Evolutionary conservation across 2,797 vertebrate genomes (phyloP).

Genomic region (Aselliscus stoliczkanus): DNA sequence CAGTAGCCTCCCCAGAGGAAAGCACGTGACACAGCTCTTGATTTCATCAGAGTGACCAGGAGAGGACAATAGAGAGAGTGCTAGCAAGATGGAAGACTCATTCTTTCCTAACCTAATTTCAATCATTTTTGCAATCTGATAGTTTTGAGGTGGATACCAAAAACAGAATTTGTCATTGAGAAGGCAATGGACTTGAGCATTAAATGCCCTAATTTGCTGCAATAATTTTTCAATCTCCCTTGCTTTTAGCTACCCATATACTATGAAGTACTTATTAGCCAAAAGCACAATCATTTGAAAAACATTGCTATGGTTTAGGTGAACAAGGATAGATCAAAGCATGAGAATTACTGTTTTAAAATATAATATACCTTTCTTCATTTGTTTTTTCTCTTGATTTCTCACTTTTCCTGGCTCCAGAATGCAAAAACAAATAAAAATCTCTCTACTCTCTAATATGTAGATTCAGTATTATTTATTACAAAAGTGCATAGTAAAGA

Average conservation of each 20-base stretch:
- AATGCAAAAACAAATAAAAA: background rate
- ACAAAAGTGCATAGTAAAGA: background rate
- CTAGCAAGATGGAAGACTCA: background rate
- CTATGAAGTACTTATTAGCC: background rate
- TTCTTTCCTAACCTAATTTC: background rate
- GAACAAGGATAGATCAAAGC: background rate
- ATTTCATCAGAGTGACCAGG: background rate
- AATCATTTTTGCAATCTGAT: background rate
- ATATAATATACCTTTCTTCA: background rate
- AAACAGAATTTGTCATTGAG: background rate
- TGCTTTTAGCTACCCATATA: background rate
- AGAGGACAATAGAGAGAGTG: background rate
- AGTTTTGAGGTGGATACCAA: background rate
- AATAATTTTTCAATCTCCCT: background rate
- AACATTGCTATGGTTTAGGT: background rate
- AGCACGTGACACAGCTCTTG: background rate
- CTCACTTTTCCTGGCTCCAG: background rate
- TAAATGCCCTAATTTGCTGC: background rate
- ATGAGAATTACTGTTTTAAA: background rate
- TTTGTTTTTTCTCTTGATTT: background rate
- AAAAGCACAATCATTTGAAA: background rate
- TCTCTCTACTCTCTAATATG: background rate
- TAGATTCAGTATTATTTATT: background rate
- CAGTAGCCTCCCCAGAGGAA: background rate
- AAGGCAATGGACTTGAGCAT: background rate